These are phyloP conservation scores for Cherax destructor DNA, from an alignment of 1,140 invertebrate genomes.

Conservation along the genomic window DNA sequence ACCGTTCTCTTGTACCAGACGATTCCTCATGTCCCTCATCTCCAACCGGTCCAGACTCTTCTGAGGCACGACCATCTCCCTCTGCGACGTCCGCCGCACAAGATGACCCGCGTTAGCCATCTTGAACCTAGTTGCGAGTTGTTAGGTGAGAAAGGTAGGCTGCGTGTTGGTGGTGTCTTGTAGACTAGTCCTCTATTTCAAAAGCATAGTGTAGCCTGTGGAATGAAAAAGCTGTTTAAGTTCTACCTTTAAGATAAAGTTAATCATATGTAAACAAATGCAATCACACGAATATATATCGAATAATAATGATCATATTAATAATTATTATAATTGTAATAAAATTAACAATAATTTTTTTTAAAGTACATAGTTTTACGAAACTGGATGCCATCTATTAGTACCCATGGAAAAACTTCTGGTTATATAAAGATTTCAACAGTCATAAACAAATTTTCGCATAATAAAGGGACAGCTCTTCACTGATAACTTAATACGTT, in stretches of 20 bases:
- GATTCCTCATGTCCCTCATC: conserved; percentile 88
- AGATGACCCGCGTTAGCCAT: conserved; percentile 82
- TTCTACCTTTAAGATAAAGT: not conserved
- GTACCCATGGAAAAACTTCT: too few species aligned
- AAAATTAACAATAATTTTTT: not conserved
- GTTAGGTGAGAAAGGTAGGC: not conserved
- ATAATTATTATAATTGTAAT: not conserved
- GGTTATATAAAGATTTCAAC: too few species aligned
- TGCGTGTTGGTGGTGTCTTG: too few species aligned
- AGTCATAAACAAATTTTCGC: too few species aligned
- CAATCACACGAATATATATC: too few species aligned
- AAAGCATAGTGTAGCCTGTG: not conserved
- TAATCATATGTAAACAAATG: not conserved
- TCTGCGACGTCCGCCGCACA: conserved; percentile 88
- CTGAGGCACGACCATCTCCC: conserved; percentile 83
- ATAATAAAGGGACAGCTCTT: too few species aligned
- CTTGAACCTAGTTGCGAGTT: not conserved
- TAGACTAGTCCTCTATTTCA: not conserved
- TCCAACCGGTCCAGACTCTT: conserved; percentile 87
- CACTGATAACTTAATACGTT: too few species aligned
- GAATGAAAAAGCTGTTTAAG: not conserved
- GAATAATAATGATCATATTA: too few species aligned
- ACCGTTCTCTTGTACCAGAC: conserved; percentile 81
- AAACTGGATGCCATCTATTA: too few species aligned
- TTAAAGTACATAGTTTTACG: not conserved